phyloP scores from a whole-genome alignment of 1,140 invertebrate species.

The Augochlora pura region DNA sequence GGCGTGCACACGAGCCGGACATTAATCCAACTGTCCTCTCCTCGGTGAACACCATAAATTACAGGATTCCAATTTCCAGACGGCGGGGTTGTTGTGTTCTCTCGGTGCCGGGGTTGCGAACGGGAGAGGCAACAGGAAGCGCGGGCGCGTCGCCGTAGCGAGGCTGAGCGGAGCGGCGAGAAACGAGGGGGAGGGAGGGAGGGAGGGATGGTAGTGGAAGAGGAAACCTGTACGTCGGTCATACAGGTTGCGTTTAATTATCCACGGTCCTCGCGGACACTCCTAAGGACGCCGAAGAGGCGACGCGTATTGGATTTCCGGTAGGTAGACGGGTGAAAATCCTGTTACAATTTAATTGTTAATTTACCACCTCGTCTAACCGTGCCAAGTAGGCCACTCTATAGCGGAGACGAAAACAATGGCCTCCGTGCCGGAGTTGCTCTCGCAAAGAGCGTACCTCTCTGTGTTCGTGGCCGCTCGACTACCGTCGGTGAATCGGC shows the following conservation, averaged over 20 bases:
- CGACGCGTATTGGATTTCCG: constrained; percentile 60
- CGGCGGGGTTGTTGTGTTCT: constrained; percentile 41
- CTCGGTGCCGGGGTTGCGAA: constrained; percentile 4
- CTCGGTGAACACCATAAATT: constrained; percentile 66
- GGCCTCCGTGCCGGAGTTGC: not conserved
- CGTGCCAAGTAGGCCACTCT: constrained; percentile 33
- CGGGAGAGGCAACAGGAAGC: constrained; percentile 41
- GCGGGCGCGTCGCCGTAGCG: too few relatives aligned
- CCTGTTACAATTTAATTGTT: constrained; percentile 72
- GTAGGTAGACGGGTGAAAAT: constrained; percentile 64
- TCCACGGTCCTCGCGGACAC: constrained; percentile 53
- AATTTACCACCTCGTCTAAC: constrained; percentile 65
- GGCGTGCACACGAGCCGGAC: constrained; percentile 43
- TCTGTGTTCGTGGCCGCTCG: not conserved
- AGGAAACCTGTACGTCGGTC: constrained; percentile 56
- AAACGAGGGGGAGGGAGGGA: too few relatives aligned
- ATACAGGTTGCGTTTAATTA: constrained; percentile 69
- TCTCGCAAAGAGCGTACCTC: not conserved
- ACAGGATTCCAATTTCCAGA: constrained; percentile 72
- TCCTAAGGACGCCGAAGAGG: constrained; percentile 44
- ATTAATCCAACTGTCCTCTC: constrained; percentile 65
- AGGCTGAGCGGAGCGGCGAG: too few relatives aligned
- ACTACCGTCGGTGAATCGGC: not conserved
- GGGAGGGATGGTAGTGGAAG: not conserved
- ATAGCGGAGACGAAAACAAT: constrained; percentile 50